Percentiles rank a stretch among this genome's conserved stretches.
phyloP scores from a whole-genome alignment of 1,140 invertebrate genomes.

The Camponotus pennsylvanicus region DNA sequence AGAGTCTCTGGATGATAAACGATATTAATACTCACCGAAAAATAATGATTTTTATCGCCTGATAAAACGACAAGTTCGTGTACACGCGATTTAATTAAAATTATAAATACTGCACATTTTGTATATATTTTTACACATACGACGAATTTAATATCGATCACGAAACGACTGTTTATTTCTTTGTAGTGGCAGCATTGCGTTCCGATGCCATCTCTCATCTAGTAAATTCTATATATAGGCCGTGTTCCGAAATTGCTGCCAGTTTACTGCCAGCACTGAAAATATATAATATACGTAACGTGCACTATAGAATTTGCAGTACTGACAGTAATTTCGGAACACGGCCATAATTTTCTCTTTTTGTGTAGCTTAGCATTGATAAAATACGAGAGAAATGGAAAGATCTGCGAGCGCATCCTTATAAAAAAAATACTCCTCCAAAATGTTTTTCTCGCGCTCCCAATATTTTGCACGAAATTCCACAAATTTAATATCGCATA shows the following conservation, averaged over 20 bases:
- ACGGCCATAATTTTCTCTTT: background rate
- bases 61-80: background rate
- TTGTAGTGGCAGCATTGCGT: slow-evolving; percentile 9
- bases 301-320: no score
- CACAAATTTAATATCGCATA: no score
- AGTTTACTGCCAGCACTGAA: no score
- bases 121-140: background rate
- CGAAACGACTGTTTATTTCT: background rate
- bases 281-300: no score
- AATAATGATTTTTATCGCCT: background rate
- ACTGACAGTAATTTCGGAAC: no score
- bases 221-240: background rate
- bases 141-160: background rate
- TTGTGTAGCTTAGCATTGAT: background rate
- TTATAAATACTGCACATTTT: background rate
- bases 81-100: background rate
- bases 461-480: no score
- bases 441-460: no score
- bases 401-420: background rate
- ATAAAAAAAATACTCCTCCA: no score
- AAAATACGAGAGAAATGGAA: background rate
- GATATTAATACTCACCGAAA: background rate
- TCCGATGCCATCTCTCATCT: background rate
- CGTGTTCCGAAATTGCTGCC: no score
- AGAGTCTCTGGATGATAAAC: background rate